phyloP scores from a whole-genome alignment of 2,888 invertebrate genomes.

The Tanaodytes sp. region DNA sequence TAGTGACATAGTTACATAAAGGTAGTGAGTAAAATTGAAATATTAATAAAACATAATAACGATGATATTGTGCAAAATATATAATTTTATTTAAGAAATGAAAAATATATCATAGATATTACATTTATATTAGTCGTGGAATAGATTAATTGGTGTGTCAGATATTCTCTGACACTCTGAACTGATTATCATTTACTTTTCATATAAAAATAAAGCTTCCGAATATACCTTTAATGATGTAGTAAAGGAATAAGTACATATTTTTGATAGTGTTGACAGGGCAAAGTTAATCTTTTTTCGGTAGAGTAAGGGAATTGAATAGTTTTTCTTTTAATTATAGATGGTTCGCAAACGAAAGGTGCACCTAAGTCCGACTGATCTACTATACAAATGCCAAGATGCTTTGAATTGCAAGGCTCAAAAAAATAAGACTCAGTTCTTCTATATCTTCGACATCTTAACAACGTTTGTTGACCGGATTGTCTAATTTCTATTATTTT shows the following conservation, averaged over 20 bases:
- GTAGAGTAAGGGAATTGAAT: conserved; percentile 4
- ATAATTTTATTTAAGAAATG: too few relatives aligned
- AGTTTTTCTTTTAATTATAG: conserved; percentile 6
- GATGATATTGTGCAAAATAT: too few relatives aligned
- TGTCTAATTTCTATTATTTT: conserved; percentile 8
- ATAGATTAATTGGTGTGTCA: too few relatives aligned
- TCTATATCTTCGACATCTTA: conserved; percentile 6
- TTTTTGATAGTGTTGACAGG: conserved; percentile 10
- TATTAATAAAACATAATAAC: too few relatives aligned
- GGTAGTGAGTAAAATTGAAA: too few relatives aligned
- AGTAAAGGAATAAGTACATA: conserved; percentile 12
- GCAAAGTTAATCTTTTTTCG: conserved; percentile 3
- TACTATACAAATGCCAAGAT: conserved; percentile 9
- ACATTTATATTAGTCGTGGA: too few relatives aligned
- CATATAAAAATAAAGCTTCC: neutral
- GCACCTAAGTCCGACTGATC: neutral
- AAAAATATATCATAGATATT: too few relatives aligned
- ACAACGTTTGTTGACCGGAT: neutral
- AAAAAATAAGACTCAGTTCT: conserved; percentile 9
- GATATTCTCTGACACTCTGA: too few relatives aligned
- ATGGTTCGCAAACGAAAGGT: conserved; percentile 5
- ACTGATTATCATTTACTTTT: neutral
- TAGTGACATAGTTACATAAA: too few relatives aligned
- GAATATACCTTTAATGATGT: conserved; percentile 18
- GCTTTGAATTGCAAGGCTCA: conserved; percentile 9